A percentile compares a stretch with the other conserved stretches of the same genome.
phyloP scores from a whole-genome alignment of 2,888 invertebrate genomes.

The Eupithecia inturbata region DNA sequence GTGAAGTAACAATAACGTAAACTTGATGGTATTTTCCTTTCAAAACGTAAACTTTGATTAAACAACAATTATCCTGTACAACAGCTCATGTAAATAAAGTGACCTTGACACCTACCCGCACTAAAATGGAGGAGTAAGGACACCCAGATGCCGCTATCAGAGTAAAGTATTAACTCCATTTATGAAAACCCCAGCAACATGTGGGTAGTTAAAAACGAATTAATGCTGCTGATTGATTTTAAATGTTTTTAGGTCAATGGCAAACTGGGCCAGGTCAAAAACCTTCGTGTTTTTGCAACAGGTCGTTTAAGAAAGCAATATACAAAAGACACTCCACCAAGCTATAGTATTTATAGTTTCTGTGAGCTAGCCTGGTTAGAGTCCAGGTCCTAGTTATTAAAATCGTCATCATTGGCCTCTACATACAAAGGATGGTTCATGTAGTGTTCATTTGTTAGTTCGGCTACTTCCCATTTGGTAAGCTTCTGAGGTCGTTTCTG shows the following conservation, averaged over 20 bases:
- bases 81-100: conserved; percentile 17
- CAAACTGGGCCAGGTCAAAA: conserved; percentile 5
- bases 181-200: conserved; percentile 11
- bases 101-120: conserved; percentile 26
- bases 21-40: neutral
- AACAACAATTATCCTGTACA: conserved; percentile 10
- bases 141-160: conserved; percentile 20
- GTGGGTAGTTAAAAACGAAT: conserved; percentile 23
- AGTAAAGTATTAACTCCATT: conserved; percentile 1
- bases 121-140: conserved; percentile 31
- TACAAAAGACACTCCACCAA: neutral
- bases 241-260: conserved; percentile 20
- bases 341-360: neutral
- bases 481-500: neutral
- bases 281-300: conserved; percentile 3
- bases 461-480: too few species aligned
- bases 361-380: neutral
- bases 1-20: too few species aligned
- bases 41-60: conserved; percentile 16
- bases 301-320: neutral
- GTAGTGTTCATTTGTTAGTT: neutral
- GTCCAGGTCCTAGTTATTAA: neutral
- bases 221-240: conserved; percentile 22
- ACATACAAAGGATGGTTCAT: neutral
- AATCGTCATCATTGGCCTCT: neutral